Conservation (phyloP, 2,113 vertebrate species). For the human region DNA sequence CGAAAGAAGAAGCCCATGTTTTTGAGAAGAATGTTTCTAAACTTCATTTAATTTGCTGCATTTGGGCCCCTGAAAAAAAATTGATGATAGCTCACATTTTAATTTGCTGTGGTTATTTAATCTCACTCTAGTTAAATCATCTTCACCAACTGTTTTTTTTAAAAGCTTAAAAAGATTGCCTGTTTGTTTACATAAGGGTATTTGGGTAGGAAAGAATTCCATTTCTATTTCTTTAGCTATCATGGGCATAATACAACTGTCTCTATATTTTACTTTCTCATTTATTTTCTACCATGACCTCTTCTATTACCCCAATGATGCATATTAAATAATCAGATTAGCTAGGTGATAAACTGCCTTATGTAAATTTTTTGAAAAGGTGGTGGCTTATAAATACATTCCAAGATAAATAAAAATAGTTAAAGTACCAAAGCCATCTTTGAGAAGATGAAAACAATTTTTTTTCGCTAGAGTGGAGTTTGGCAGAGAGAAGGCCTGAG, state of each 20-base stretch:
- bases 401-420: slow-evolving; percentile 54
- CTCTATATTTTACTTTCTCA: background rate
- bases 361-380: slow-evolving; percentile 59
- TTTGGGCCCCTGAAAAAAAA: background rate
- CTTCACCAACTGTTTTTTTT: background rate
- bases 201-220: slow-evolving; percentile 6
- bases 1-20: background rate
- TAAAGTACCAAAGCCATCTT: slow-evolving; percentile 18
- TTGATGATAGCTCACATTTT: background rate
- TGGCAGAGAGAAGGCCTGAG: background rate
- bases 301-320: background rate
- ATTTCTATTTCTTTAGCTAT: background rate
- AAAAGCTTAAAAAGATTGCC: background rate
- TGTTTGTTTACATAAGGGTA: slow-evolving; percentile 15
- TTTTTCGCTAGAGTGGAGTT: background rate
- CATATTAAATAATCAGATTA: slow-evolving; percentile 41
- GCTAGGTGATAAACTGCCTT: slow-evolving; percentile 44
- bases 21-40: background rate
- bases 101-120: slow-evolving; percentile 25
- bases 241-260: background rate
- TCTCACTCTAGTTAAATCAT: background rate
- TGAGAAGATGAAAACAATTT: background rate
- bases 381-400: slow-evolving; percentile 46
- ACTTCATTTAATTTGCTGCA: background rate
- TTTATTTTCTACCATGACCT: slow-evolving; percentile 9